These are phyloP conservation scores for Clytia hemisphaerica DNA, from an alignment of 30 jellyfish, hydroid and myxozoan species.

Conservation along the genomic window DNA sequence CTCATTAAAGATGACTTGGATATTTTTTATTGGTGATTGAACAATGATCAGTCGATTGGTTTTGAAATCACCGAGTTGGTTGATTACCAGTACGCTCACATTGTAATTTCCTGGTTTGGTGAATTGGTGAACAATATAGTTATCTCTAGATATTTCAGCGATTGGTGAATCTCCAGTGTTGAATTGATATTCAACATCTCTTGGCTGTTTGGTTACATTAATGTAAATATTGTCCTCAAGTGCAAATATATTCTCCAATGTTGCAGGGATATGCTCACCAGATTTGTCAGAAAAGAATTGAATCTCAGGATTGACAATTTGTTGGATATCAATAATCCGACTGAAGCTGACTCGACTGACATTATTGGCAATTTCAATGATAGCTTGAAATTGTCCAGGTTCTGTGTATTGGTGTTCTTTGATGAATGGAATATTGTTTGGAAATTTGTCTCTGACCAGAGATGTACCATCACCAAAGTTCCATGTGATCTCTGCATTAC, in stretches of 20 bases:
- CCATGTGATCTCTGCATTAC: constrained; percentile 76
- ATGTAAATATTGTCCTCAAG: constrained; percentile 33
- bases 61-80: constrained; percentile 34
- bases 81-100: constrained; percentile 41
- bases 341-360: constrained; percentile 51
- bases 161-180: constrained; percentile 46
- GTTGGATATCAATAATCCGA: constrained; percentile 61
- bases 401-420: constrained; percentile 31
- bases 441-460: neutral
- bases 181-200: constrained; percentile 56
- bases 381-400: constrained; percentile 48
- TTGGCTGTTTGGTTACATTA: constrained; percentile 57
- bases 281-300: constrained; percentile 8
- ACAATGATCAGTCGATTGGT: constrained; percentile 24
- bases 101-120: constrained; percentile 52
- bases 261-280: constrained; percentile 30
- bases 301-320: constrained; percentile 46
- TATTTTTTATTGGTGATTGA: constrained; percentile 40
- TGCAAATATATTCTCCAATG: constrained; percentile 42
- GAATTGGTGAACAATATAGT: constrained; percentile 21
- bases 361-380: constrained; percentile 43
- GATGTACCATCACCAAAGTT: constrained; percentile 85
- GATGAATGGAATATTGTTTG: constrained; percentile 10
- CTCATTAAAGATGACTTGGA: constrained; percentile 32
- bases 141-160: constrained; percentile 9